Percentiles rank a stretch among this genome's conserved stretches.
Conservation (phyloP, 1,140 invertebrate species). For the Lithobius niger region DNA sequence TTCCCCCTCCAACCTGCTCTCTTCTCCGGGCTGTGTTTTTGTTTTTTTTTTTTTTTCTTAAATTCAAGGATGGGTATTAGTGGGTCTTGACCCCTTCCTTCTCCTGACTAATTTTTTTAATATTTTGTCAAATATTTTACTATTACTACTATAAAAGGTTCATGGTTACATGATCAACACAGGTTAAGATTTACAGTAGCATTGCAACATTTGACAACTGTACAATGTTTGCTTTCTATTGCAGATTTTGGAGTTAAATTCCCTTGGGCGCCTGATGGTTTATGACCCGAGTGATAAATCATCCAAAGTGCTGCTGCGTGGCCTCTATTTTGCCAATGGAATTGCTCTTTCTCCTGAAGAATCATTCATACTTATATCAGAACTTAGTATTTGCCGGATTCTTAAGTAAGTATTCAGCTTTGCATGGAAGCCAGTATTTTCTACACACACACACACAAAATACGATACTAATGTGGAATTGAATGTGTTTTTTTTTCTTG, state of each 20-base stretch:
- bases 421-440: background rate
- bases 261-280: slow-evolving; percentile 24
- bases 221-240: background rate
- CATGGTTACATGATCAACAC: background rate
- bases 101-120: background rate
- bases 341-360: slow-evolving; percentile 56
- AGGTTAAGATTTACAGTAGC: too few species aligned
- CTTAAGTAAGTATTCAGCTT: slow-evolving; percentile 28
- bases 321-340: slow-evolving; percentile 67
- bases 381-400: slow-evolving; percentile 39
- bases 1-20: too few species aligned
- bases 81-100: too few species aligned
- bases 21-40: too few species aligned
- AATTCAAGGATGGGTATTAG: too few species aligned
- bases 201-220: background rate
- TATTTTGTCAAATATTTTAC: background rate
- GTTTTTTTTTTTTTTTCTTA: too few species aligned
- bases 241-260: slow-evolving; percentile 19
- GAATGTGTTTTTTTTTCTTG: slow-evolving; percentile 27
- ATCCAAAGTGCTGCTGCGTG: slow-evolving; percentile 49
- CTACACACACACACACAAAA: too few species aligned
- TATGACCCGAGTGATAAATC: slow-evolving; percentile 47
- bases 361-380: slow-evolving; percentile 54
- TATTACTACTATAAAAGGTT: background rate
- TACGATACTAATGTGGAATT: too few species aligned